A percentile compares a stretch with the other conserved stretches of the same genome.
These are phyloP conservation scores for Paradisaea rubra DNA, from an alignment of 2,113 vertebrate species.

Conservation along the genomic window DNA sequence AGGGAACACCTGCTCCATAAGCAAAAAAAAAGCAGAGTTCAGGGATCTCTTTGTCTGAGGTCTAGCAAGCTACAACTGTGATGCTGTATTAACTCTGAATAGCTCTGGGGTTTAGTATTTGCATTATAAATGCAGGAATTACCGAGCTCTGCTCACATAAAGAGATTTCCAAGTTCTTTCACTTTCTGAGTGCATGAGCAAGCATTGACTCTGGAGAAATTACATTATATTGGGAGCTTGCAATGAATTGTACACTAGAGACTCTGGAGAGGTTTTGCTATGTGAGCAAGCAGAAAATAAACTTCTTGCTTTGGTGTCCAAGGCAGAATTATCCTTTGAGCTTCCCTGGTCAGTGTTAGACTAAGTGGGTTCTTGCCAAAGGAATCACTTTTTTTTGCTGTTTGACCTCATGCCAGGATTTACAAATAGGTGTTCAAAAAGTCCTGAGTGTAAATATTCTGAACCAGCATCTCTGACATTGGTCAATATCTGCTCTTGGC, in stretches of 20 bases:
- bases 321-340: not conserved
- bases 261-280: not conserved
- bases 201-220: not conserved
- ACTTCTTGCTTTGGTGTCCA: not conserved
- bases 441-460: not conserved
- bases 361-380: not conserved
- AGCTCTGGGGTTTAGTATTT: not conserved
- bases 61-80: not conserved
- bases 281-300: not conserved
- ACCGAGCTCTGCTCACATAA: not conserved
- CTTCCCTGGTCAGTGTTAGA: not conserved
- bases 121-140: slow-evolving; percentile 2
- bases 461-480: not conserved
- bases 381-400: not conserved
- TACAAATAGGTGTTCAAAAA: not conserved
- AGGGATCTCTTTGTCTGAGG: not conserved
- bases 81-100: slow-evolving; percentile 13
- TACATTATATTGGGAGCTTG: not conserved
- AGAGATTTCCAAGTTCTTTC: not conserved
- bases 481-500: not conserved
- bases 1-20: not conserved
- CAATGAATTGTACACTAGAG: not conserved
- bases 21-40: not conserved
- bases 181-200: not conserved
- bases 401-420: not conserved